Evolutionary conservation across 1,140 invertebrate species (phyloP).

Genomic region (Drosophila auraria): DNA sequence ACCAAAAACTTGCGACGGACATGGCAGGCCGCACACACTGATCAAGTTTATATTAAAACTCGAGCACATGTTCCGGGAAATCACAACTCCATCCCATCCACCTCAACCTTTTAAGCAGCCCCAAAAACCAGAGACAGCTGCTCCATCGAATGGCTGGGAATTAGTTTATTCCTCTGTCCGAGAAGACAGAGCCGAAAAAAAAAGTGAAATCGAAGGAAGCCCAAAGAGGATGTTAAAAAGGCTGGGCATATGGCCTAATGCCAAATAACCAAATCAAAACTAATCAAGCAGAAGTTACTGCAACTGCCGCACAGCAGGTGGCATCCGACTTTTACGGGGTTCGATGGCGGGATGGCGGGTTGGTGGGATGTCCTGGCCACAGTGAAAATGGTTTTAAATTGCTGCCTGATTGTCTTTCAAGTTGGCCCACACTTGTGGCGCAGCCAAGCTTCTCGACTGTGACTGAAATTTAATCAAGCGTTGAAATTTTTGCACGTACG

Average conservation of each 20-base stretch:
- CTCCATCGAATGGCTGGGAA: conserved; percentile 25
- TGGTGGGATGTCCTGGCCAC: conserved; percentile 50
- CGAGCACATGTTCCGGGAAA: conserved; percentile 22
- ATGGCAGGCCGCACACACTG: conserved; percentile 18
- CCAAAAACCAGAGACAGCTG: conserved; percentile 39
- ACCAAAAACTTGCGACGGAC: conserved; percentile 22
- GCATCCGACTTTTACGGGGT: conserved; percentile 31
- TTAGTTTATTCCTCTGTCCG: conserved; percentile 56
- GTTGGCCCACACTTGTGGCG: conserved; percentile 71
- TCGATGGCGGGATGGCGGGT: not conserved
- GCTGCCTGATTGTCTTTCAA: conserved; percentile 81
- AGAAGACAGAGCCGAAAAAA: not conserved
- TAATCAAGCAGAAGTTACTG: conserved; percentile 81
- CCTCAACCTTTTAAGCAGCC: not conserved
- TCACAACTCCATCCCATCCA: not conserved
- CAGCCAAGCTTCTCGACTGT: conserved; percentile 44
- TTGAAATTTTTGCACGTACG: conserved; percentile 80
- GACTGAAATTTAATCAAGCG: conserved; percentile 82
- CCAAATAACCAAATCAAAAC: conserved; percentile 82
- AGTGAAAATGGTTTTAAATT: conserved; percentile 83
- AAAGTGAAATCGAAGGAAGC: conserved; percentile 46
- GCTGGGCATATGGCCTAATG: conserved; percentile 67
- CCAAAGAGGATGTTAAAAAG: conserved; percentile 42
- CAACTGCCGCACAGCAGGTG: conserved; percentile 70
- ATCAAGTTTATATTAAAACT: conserved; percentile 53